Conservation (phyloP, 2,888 invertebrate species). For the Linnaemya vulpina region DNA sequence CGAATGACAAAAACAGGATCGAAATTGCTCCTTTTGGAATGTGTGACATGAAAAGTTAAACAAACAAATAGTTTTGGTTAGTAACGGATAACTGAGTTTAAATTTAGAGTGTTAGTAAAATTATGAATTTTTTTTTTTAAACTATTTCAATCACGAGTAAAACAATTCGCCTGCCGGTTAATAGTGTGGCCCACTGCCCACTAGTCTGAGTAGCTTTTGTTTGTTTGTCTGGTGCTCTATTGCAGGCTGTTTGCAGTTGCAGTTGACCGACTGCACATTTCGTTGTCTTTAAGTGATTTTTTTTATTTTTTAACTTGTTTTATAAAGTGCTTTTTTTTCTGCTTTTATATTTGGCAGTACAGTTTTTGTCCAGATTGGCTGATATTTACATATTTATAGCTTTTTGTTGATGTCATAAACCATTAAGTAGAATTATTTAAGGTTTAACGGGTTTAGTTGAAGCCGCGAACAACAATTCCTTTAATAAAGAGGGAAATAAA, state of each 20-base stretch:
- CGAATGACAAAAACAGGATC: too few relatives aligned
- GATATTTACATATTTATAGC: slow-evolving; percentile 44
- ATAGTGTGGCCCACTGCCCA: background rate
- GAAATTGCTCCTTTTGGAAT: too few relatives aligned
- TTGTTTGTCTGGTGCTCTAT: background rate
- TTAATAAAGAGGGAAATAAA: background rate
- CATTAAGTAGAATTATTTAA: slow-evolving; percentile 34
- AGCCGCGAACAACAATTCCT: background rate
- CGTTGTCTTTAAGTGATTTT: background rate
- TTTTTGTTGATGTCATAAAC: slow-evolving; percentile 17
- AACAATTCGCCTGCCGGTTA: background rate
- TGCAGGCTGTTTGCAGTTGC: background rate
- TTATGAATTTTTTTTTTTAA: too few relatives aligned
- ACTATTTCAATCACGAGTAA: too few relatives aligned
- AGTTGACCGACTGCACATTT: background rate
- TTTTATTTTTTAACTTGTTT: slow-evolving; percentile 17
- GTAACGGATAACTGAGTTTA: too few relatives aligned
- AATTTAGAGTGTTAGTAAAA: too few relatives aligned
- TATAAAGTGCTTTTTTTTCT: slow-evolving; percentile 46
- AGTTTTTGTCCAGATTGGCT: slow-evolving; percentile 1
- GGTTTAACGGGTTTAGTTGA: slow-evolving; percentile 20
- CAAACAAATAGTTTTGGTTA: too few relatives aligned
- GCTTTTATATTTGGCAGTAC: slow-evolving; percentile 21
- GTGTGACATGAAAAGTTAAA: too few relatives aligned
- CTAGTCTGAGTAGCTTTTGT: background rate